These are phyloP conservation scores for Sturnira hondurensis DNA, from an alignment of 2,113 vertebrate genomes.

Conservation along the genomic window DNA sequence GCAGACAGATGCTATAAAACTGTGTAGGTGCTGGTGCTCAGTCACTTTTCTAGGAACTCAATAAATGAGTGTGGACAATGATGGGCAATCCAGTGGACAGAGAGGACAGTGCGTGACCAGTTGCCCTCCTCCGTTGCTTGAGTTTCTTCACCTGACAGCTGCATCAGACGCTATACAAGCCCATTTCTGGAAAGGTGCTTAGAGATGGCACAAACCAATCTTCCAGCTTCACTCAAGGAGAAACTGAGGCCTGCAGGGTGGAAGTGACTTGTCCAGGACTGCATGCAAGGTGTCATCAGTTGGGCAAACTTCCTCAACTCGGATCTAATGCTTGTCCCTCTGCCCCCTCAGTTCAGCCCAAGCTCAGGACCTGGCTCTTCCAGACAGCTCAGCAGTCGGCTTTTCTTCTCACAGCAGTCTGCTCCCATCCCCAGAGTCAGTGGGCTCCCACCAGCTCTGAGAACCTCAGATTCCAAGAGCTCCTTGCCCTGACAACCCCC, in stretches of 20 bases:
- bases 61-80: accelerated
- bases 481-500: background rate
- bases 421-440: background rate
- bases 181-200: background rate
- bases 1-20: background rate
- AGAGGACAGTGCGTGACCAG: background rate
- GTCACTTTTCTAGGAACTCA: background rate
- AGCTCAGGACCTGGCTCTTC: background rate
- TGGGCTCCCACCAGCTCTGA: background rate
- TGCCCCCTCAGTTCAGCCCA: background rate
- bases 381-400: background rate
- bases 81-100: background rate
- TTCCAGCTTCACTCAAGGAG: background rate
- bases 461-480: background rate
- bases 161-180: background rate
- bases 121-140: background rate
- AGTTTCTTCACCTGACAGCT: background rate
- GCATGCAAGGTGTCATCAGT: too few species aligned
- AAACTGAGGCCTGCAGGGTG: background rate
- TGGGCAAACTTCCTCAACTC: background rate
- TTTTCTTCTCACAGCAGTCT: background rate
- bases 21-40: background rate
- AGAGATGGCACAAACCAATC: background rate
- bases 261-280: background rate
- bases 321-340: background rate